A percentile compares a stretch with the other conserved stretches of the same genome.
Evolutionary conservation across 2,113 vertebrate genomes (phyloP).

Genomic region (Corvus cornix): DNA sequence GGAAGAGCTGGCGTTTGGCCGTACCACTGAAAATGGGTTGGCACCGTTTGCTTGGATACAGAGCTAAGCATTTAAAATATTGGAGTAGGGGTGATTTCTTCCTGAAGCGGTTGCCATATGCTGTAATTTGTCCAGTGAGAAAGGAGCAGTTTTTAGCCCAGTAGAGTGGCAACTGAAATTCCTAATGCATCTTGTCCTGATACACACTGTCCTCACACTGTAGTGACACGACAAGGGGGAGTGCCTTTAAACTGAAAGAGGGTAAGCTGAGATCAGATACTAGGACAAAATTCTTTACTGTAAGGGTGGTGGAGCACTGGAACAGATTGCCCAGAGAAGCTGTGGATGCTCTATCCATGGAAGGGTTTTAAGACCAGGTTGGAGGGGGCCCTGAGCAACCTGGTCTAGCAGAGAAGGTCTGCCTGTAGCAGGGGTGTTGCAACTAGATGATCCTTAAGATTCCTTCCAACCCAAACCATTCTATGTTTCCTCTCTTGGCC

Average conservation of each 20-base stretch:
- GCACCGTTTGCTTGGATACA: neutral
- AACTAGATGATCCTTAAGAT: neutral
- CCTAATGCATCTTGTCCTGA: neutral
- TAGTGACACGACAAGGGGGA: neutral
- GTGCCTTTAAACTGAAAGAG: neutral
- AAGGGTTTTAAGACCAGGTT: neutral
- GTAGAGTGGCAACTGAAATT: neutral
- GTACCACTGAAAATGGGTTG: neutral
- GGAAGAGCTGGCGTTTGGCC: neutral
- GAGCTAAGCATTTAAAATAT: slow-evolving; percentile 3
- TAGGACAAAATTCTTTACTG: neutral
- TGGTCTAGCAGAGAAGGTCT: neutral
- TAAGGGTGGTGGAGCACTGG: neutral
- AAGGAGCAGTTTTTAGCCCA: neutral
- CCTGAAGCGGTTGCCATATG: neutral
- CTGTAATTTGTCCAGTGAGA: neutral
- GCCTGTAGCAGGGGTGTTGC: neutral
- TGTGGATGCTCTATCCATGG: neutral
- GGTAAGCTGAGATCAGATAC: neutral
- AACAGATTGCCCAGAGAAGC: neutral
- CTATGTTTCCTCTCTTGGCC: neutral
- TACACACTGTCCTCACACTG: neutral
- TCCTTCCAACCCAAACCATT: neutral
- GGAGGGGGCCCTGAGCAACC: neutral
- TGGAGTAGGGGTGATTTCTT: neutral